Base-by-base conservation (phyloP, 2,113 vertebrate species). In the Dendrocopos noguchii region DNA sequence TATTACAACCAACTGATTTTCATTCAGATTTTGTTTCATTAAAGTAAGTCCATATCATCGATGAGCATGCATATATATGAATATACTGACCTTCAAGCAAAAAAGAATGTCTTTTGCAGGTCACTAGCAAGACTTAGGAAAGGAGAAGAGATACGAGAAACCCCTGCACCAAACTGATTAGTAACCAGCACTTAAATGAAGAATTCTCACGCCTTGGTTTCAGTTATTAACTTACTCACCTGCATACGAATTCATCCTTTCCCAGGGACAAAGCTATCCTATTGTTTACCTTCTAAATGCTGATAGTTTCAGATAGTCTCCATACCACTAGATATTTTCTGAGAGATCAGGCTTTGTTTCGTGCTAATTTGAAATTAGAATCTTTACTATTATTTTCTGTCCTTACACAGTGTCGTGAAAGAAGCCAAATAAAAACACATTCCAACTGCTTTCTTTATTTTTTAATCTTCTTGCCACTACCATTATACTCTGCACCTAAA, bases 381-480 rank as follows among this genome's bases (percentile, higher is more conserved):
- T 12, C n/a, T 71, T 84, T 24, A 5, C 24, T 34, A 6, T 5
- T 70, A 15, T 72, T 92, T 96, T 81, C 65, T 82, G 10, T 6
- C 77, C 61, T 85, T 93, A 52, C 8, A 42, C 65, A 76, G 39
- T n/a, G 19, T 55, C 24, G 29, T 56, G 47, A 87, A 91, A 65
- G 27, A 60, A 83, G 9, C 24, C 20, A 60, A 57, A 64, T 65
- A 91, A 59, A 88, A 81, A 21, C 17, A 66, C 17, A 5, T 50
- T 88, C 63, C 65, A 67, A 93, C 50, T 8, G n/a, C 68, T 92
- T 42, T 81, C 29, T 88, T 94, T 89, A 84, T 64, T 19, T 84
- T 93, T 80, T 68, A 77, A 36, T 95, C 84, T 93, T 88, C 80
- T 76, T 61, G 25, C 14, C 66, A 53, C 68, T 95, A n/a, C 16